A percentile compares a stretch with the other conserved stretches of the same genome.
These are phyloP conservation scores for Glossosoma conforme DNA, from an alignment of 1,140 invertebrate species.

Conservation along the genomic window DNA sequence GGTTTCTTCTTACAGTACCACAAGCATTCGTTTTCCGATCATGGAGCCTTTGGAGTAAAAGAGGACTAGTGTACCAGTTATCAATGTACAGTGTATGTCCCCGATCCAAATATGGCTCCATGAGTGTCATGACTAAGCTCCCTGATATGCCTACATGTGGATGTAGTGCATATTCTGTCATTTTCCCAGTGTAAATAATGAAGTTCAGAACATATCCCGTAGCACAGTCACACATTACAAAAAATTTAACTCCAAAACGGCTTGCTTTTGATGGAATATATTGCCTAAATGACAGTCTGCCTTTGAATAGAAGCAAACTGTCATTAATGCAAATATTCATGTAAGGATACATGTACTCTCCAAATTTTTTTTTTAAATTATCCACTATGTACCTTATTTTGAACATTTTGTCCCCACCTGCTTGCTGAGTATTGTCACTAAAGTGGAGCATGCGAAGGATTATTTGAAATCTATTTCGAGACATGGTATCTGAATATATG, in stretches of 20 bases:
- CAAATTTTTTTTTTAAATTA: conserved; percentile 1
- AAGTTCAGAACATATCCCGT: conserved; percentile 37
- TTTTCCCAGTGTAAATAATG: conserved; percentile 35
- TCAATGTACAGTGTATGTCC: conserved; percentile 33
- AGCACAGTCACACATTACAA: conserved; percentile 32
- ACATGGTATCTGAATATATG: no score
- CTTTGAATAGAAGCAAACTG: conserved; percentile 32
- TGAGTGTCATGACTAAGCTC: conserved; percentile 30
- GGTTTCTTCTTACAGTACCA: conserved; percentile 31
- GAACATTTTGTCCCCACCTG: no score
- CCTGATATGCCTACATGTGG: conserved; percentile 31
- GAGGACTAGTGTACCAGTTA: conserved; percentile 34
- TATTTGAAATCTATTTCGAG: no score
- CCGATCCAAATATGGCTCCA: conserved; percentile 32
- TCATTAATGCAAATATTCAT: conserved; percentile 30
- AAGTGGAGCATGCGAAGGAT: no score
- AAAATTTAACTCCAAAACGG: conserved; percentile 34
- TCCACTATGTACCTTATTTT: no score
- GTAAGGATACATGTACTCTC: conserved; percentile 12
- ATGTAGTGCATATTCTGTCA: conserved; percentile 21
- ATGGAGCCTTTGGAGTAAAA: conserved; percentile 30
- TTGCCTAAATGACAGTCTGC: conserved; percentile 32
- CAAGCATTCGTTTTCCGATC: conserved; percentile 31
- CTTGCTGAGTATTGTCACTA: no score
- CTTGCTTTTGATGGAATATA: conserved; percentile 33